These are phyloP conservation scores for Umimayanthus kanabou DNA, from an alignment of 92 coral and sea anemone species.

Conservation along the genomic window DNA sequence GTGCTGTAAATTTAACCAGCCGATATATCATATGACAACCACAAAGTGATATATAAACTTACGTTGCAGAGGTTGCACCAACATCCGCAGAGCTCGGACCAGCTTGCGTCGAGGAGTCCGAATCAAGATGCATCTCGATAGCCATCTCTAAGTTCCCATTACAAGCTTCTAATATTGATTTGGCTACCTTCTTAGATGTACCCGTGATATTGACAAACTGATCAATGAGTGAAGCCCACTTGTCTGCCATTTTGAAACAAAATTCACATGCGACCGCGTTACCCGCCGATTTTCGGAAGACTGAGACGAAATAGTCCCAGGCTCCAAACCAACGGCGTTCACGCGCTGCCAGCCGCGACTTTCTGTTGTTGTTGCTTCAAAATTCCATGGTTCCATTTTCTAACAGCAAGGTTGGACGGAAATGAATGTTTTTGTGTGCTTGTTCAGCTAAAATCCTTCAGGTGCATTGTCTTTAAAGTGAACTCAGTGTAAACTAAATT, in stretches of 20 bases:
- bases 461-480: neutral
- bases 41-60: neutral
- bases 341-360: slow-evolving; percentile 6
- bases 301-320: slow-evolving; percentile 29
- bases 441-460: neutral
- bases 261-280: slow-evolving; percentile 41
- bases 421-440: neutral
- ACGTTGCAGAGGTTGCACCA: slow-evolving; percentile 39
- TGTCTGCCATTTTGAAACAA: slow-evolving; percentile 86
- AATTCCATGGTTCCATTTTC: slow-evolving; percentile 20
- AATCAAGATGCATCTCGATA: slow-evolving; percentile 96
- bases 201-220: slow-evolving; percentile 94
- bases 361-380: slow-evolving; percentile 5
- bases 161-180: slow-evolving; percentile 82
- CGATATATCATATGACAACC: neutral
- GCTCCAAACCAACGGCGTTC: slow-evolving; percentile 22
- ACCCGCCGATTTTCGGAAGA: slow-evolving; percentile 39
- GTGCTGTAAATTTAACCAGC: neutral
- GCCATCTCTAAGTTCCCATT: slow-evolving; percentile 99
- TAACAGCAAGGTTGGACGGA: neutral
- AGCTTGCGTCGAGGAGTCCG: slow-evolving; percentile 47
- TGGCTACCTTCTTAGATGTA: slow-evolving; percentile 74
- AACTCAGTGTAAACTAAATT: neutral
- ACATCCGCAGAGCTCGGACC: slow-evolving; percentile 40
- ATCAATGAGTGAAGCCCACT: slow-evolving; percentile 71